Base-by-base conservation (phyloP, 2,888 invertebrate species). In the Macrophya annulata region DNA sequence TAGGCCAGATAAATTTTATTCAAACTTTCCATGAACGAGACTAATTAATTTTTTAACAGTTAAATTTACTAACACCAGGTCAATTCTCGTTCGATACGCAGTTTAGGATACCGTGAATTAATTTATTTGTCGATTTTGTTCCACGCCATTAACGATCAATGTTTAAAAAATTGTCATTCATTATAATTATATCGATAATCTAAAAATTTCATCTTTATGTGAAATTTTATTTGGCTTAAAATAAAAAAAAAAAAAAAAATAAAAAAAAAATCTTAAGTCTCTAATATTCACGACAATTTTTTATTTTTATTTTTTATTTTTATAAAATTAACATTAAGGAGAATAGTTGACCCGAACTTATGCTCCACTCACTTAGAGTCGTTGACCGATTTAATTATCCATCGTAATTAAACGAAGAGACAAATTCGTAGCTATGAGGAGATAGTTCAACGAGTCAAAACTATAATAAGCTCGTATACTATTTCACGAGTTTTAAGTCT, bases 1-100 rank as follows among this genome's bases (percentile, higher is more conserved):
- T 45, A n/a, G 74, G 21, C 25, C 45, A 8, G 45, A 17, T 74
- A 74, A 74, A 74, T 74, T 74, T 12, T 9, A 74, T 45, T 74
- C 43, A 12, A 45, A 43, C 43, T 45, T 10, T 74, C 12, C 21
- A 25, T 12, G 74, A 74, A 31, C 45, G 72, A 40, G 74, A 68
- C 74, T 45, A 25, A 74, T 74, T 21, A 25, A 74, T 74, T 74
- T 25, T 55, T 25, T 4, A 10, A 45, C 74, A 45, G 45, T n/a
- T 12, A 74, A 74, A 74, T 74, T 74, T 21, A 40, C 40, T 72
- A 72, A 17, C 9, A 4, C 43, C 21, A 45, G 45, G 77, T 55
- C 25, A 40, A 77, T 77, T 55, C 8, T 55, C 77, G 10, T 37
- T 77, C 55, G 55, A 8, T 31, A 51, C 31, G 77, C 25, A 4